These are phyloP conservation scores for Cephus pulcher DNA, from an alignment of 2,888 invertebrate genomes.

Conservation along the genomic window DNA sequence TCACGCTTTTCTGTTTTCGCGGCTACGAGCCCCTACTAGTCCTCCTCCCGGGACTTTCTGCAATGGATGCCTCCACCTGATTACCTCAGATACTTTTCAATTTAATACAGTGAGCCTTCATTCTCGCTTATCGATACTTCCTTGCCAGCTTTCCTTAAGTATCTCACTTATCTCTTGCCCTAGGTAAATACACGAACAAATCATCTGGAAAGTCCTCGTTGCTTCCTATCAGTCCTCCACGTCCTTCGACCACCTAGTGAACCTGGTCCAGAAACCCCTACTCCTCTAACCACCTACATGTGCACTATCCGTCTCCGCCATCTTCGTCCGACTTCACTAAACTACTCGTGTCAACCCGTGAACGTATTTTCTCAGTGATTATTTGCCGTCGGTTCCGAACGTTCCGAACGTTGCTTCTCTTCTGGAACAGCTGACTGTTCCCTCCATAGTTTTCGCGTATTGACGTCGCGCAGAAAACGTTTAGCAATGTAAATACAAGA, in stretches of 20 bases:
- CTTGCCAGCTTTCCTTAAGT: not conserved
- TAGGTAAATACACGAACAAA: not conserved
- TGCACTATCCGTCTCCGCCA: not conserved
- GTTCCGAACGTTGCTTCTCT: not conserved
- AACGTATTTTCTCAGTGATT: not conserved
- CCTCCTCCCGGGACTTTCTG: constrained; percentile 1
- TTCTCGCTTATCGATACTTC: not conserved
- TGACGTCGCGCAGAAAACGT: not conserved
- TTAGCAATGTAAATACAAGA: not conserved
- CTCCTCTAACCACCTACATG: not conserved
- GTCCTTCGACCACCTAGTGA: not conserved
- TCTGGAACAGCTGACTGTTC: not conserved
- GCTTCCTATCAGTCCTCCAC: not conserved
- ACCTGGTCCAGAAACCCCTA: not conserved
- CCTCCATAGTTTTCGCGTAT: not conserved
- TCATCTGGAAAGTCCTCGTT: not conserved
- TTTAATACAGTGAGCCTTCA: not conserved
- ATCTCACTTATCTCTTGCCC: not conserved
- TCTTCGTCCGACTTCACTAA: not conserved
- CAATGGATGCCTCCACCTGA: not conserved
- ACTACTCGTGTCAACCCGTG: not conserved
- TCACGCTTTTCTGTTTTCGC: constrained; percentile 39
- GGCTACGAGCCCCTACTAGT: not conserved
- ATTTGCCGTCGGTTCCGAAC: not conserved
- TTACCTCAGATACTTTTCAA: not conserved